phyloP scores from a whole-genome alignment of 2,888 invertebrate genomes.

The Dicycla oo region DNA sequence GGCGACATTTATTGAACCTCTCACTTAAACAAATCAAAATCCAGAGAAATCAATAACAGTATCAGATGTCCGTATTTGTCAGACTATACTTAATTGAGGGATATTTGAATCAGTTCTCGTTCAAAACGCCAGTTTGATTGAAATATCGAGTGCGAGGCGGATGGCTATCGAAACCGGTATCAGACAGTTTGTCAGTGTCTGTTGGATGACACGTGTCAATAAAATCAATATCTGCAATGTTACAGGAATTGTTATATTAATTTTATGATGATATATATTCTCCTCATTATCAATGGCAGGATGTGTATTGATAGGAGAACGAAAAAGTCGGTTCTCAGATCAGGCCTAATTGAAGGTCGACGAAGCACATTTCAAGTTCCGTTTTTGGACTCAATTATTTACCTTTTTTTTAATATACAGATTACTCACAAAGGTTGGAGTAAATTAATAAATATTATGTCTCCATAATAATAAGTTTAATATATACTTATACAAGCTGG shows the following conservation, averaged over 20 bases:
- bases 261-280: neutral
- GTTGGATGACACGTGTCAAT: conserved; percentile 10
- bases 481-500: neutral
- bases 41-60: conserved; percentile 14
- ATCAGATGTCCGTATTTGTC: conserved; percentile 14
- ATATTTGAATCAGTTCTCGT: conserved; percentile 45
- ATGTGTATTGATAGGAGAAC: conserved; percentile 5
- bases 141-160: conserved; percentile 35
- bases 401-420: neutral
- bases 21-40: conserved; percentile 20
- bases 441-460: neutral
- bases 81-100: conserved; percentile 34
- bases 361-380: neutral
- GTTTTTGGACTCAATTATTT: neutral
- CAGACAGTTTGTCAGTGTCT: conserved; percentile 19
- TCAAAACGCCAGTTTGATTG: conserved; percentile 51
- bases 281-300: neutral
- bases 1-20: conserved; percentile 12
- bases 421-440: neutral
- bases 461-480: neutral
- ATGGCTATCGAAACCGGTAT: conserved; percentile 44
- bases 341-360: neutral
- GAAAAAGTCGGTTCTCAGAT: neutral
- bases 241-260: neutral
- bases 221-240: conserved; percentile 5